phyloP scores from a whole-genome alignment of 2,113 vertebrate species.

The Mormyrus iriodes region DNA sequence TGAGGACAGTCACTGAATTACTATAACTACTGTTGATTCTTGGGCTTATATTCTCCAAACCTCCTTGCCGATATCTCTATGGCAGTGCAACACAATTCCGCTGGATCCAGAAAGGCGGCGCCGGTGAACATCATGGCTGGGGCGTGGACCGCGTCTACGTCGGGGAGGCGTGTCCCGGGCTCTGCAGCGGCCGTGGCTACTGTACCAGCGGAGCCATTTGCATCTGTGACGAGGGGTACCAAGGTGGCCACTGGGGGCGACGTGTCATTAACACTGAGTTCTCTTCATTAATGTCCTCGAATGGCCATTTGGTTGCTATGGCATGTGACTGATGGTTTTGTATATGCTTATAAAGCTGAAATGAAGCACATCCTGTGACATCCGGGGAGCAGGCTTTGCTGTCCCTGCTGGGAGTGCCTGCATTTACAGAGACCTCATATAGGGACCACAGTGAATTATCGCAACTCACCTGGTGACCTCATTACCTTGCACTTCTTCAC shows the following conservation, averaged over 20 bases:
- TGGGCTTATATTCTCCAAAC: not conserved
- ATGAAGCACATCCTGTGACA: not conserved
- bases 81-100: slow-evolving; percentile 92
- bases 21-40: not conserved
- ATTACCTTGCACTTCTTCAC: not conserved
- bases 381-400: not conserved
- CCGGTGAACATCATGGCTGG: slow-evolving; percentile 86
- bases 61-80: not conserved
- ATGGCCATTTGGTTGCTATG: not conserved
- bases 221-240: slow-evolving; percentile 89
- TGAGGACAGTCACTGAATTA: not conserved
- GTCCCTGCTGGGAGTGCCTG: not conserved
- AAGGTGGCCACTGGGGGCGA: slow-evolving; percentile 61
- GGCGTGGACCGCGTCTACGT: slow-evolving; percentile 93
- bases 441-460: not conserved
- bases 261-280: not conserved
- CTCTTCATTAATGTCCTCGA: not conserved
- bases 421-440: not conserved
- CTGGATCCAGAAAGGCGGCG: slow-evolving; percentile 91
- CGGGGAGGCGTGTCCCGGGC: slow-evolving; percentile 83
- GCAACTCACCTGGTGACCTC: not conserved
- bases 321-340: not conserved
- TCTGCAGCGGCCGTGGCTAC: slow-evolving; percentile 89
- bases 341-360: not conserved
- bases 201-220: slow-evolving; percentile 85